phyloP scores from a whole-genome alignment of 2,888 invertebrate species.

The Apamea monoglypha region DNA sequence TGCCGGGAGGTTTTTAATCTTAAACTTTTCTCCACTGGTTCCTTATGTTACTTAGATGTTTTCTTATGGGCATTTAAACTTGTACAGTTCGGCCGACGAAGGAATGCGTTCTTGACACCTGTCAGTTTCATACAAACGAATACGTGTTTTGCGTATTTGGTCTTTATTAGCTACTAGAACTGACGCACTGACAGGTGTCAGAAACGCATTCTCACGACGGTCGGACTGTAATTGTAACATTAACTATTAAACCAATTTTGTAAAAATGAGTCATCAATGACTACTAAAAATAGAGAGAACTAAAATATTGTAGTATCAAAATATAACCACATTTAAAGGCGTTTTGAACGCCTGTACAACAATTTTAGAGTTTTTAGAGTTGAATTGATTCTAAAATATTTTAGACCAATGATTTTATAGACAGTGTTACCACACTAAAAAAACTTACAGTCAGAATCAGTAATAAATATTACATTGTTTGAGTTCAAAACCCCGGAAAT shows the following conservation, averaged over 20 bases:
- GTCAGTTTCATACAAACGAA: not conserved
- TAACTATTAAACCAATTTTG: not conserved
- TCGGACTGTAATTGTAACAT: not conserved
- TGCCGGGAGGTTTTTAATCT: not conserved
- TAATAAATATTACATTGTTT: constrained; percentile 36
- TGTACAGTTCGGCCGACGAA: not conserved
- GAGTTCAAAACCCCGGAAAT: constrained; percentile 42
- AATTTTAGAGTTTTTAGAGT: constrained; percentile 29
- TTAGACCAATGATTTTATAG: constrained; percentile 23
- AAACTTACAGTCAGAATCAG: constrained; percentile 39
- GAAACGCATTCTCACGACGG: not conserved
- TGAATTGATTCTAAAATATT: constrained; percentile 50
- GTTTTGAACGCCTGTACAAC: constrained; percentile 42
- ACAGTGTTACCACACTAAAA: constrained; percentile 42
- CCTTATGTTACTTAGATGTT: not conserved
- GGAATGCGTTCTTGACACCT: not conserved
- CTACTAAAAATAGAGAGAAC: not conserved
- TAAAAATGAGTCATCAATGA: not conserved
- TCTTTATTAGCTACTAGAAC: not conserved
- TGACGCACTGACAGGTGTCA: not conserved
- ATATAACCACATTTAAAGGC: constrained; percentile 21
- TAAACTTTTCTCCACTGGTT: not conserved
- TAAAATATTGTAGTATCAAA: constrained; percentile 44
- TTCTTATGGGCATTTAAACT: not conserved
- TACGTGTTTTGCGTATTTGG: not conserved